Percentiles rank a stretch among this genome's conserved stretches.
Evolutionary conservation across 2,888 invertebrate genomes (phyloP).

Genomic region (Escarpia spicata): DNA sequence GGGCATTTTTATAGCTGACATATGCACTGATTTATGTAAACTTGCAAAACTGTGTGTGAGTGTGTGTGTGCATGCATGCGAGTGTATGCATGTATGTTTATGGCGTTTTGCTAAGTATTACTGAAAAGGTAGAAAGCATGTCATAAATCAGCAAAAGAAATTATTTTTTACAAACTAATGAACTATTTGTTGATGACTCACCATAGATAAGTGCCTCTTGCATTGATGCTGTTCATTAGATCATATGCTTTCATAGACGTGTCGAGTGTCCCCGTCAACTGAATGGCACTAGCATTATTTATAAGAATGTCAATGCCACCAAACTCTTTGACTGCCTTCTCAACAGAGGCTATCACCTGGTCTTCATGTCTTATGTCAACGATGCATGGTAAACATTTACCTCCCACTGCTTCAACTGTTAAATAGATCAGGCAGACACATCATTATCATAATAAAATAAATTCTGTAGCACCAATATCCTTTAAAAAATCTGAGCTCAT

Average conservation of each 20-base stretch:
- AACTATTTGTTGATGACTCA: constrained; percentile 60
- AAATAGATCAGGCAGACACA: background rate
- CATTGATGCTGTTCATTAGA: constrained; percentile 93
- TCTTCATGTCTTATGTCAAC: constrained; percentile 88
- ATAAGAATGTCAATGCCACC: constrained; percentile 93
- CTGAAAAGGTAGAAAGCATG: too few species aligned
- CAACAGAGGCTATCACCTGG: constrained; percentile 69
- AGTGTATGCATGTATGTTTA: background rate
- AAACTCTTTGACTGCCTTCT: constrained; percentile 80
- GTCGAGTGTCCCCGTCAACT: constrained; percentile 73
- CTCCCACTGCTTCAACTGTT: constrained; percentile 85
- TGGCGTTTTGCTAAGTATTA: too few species aligned
- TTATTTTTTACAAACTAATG: background rate
- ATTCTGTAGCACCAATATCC: too few species aligned
- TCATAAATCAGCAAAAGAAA: too few species aligned
- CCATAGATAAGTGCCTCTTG: constrained; percentile 94
- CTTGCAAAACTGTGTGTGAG: background rate
- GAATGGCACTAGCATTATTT: constrained; percentile 96
- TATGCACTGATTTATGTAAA: constrained; percentile 5
- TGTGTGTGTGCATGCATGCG: background rate
- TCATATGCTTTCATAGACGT: constrained; percentile 97
- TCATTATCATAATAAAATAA: background rate
- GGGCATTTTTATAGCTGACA: background rate
- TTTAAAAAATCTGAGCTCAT: too few species aligned
- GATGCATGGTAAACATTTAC: constrained; percentile 84